phyloP scores from a whole-genome alignment of 2,113 vertebrate genomes.

The Ptyas mucosa region DNA sequence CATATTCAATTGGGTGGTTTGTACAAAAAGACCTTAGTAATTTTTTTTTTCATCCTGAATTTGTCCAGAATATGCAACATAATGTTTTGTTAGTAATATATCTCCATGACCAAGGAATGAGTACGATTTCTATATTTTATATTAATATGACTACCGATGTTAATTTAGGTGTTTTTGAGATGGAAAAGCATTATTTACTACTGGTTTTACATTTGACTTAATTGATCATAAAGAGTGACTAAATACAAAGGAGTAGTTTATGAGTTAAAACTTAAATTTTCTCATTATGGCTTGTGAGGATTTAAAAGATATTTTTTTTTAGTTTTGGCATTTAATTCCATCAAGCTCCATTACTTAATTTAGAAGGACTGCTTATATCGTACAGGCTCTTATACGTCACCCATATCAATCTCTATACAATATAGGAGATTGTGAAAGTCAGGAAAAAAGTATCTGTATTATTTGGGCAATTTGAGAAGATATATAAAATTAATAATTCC shows the following conservation, averaged over 20 bases:
- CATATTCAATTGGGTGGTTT: neutral
- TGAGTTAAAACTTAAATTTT: slow-evolving; percentile 37
- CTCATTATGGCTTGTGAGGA: slow-evolving; percentile 21
- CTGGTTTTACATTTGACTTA: slow-evolving; percentile 20
- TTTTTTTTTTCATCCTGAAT: slow-evolving; percentile 29
- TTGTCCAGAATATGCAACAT: slow-evolving; percentile 16
- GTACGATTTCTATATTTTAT: slow-evolving; percentile 24
- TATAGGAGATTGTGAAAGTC: neutral
- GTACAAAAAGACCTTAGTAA: neutral
- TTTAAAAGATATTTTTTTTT: slow-evolving; percentile 49
- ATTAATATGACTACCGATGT: slow-evolving; percentile 25
- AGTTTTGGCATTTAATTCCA: slow-evolving; percentile 44
- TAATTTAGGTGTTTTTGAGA: slow-evolving; percentile 19
- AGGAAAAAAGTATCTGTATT: neutral
- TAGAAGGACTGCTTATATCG: neutral
- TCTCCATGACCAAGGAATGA: slow-evolving; percentile 3
- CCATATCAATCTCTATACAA: neutral
- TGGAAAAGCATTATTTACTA: slow-evolving; percentile 38
- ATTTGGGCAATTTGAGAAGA: neutral
- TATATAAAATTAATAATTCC: neutral
- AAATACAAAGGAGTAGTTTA: slow-evolving; percentile 49
- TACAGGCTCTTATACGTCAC: accelerated
- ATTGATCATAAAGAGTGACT: slow-evolving; percentile 48
- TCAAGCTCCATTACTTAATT: slow-evolving; percentile 38
- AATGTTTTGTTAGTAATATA: slow-evolving; percentile 14